phyloP scores from a whole-genome alignment of 2,113 vertebrate genomes.

The Todiramphus chloris region DNA sequence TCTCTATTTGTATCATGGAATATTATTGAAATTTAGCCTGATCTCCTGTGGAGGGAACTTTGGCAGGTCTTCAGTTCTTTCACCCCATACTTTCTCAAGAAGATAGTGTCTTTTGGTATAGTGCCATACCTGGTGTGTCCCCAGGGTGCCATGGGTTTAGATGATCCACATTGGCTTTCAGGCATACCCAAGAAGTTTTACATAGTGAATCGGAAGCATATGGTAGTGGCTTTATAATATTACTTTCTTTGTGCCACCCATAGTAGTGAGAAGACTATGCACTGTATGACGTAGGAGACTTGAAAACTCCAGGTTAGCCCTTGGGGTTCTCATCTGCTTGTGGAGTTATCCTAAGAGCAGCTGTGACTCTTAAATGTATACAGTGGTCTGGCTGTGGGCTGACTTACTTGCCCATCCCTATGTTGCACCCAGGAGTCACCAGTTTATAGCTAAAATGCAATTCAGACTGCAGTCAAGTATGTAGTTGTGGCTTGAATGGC shows the following conservation, averaged over 20 bases:
- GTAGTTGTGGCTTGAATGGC: not conserved
- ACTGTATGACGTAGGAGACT: not conserved
- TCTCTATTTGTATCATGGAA: not conserved
- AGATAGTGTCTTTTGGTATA: not conserved
- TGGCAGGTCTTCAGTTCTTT: not conserved
- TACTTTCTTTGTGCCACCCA: not conserved
- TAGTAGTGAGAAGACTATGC: not conserved
- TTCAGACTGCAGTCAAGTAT: not conserved
- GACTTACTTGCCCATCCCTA: not conserved
- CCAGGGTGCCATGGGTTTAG: not conserved
- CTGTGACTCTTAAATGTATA: not conserved
- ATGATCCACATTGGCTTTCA: not conserved
- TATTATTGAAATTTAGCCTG: not conserved
- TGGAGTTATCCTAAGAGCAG: not conserved
- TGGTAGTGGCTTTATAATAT: not conserved
- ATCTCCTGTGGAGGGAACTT: not conserved
- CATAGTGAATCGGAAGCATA: not conserved
- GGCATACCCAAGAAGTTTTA: not conserved
- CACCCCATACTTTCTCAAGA: accelerated
- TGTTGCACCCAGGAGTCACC: accelerated
- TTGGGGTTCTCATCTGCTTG: not conserved
- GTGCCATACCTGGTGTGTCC: not conserved
- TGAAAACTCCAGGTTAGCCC: not conserved
- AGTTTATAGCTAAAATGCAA: not conserved
- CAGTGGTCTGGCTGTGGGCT: not conserved